Evolutionary conservation across 2,888 invertebrate species (phyloP).

Genomic region (Strigamia crassipes): DNA sequence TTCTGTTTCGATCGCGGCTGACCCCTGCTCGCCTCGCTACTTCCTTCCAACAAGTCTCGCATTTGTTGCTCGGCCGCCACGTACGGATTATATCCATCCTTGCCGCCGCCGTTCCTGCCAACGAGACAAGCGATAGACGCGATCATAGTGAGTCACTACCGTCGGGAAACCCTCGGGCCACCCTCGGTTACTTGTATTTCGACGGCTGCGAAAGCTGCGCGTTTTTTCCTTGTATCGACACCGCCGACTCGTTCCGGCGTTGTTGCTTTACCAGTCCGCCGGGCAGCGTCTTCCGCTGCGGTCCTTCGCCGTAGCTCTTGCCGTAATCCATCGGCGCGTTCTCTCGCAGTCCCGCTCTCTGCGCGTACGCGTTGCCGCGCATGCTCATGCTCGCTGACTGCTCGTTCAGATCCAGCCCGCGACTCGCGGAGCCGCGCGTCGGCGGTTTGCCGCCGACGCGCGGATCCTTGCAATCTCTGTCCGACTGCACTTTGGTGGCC

Average conservation of each 20-base stretch:
- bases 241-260: not conserved
- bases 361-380: not conserved
- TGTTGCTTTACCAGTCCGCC: not conserved
- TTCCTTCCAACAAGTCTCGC: constrained; percentile 69
- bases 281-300: no score
- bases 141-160: no score
- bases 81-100: constrained; percentile 75
- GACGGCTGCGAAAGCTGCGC: not conserved
- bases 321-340: not conserved
- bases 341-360: no score
- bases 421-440: not conserved
- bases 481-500: not conserved
- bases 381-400: not conserved
- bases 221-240: not conserved
- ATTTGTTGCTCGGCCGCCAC: constrained; percentile 79
- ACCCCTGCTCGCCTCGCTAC: constrained; percentile 43
- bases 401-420: not conserved
- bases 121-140: no score
- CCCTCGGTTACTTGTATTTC: not conserved
- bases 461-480: not conserved
- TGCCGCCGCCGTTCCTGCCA: constrained; percentile 56
- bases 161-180: no score
- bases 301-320: not conserved
- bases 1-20: not conserved
- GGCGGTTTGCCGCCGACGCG: not conserved